A percentile compares a stretch with the other conserved stretches of the same genome.
phyloP scores from a whole-genome alignment of 92 coral and sea anemone genomes.

The Epizoanthus ramosus region DNA sequence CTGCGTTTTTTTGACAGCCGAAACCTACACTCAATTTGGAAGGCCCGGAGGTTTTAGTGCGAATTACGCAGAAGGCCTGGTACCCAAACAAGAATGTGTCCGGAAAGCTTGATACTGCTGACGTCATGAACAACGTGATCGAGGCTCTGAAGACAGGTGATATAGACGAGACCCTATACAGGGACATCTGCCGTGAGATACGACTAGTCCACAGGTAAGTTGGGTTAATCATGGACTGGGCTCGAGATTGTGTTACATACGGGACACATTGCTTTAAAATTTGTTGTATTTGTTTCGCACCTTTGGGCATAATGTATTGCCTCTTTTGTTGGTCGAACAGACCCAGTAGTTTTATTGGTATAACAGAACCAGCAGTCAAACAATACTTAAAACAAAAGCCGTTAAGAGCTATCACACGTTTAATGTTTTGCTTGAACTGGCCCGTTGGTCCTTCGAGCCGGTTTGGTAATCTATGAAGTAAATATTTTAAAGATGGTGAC shows the following conservation, averaged over 20 bases:
- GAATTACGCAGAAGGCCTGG: slow-evolving; percentile 59
- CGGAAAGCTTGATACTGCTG: slow-evolving; percentile 27
- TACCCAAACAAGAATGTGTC: slow-evolving; percentile 51
- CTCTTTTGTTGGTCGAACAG: too few relatives aligned
- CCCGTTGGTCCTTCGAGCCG: too few relatives aligned
- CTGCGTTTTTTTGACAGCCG: neutral
- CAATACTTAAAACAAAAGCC: too few relatives aligned
- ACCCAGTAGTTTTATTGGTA: too few relatives aligned
- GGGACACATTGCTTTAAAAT: too few relatives aligned
- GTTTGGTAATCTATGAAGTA: too few relatives aligned
- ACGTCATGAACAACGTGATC: slow-evolving; percentile 54
- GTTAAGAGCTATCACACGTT: too few relatives aligned
- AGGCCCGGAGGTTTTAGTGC: slow-evolving; percentile 32
- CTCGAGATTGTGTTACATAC: too few relatives aligned
- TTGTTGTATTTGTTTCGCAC: too few relatives aligned
- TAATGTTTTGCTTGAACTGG: too few relatives aligned
- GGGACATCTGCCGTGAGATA: slow-evolving; percentile 39
- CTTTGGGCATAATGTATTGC: too few relatives aligned
- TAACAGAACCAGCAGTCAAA: too few relatives aligned
- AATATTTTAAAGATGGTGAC: neutral
- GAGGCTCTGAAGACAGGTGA: slow-evolving; percentile 25
- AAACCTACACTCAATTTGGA: slow-evolving; percentile 3
- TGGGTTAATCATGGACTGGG: neutral
- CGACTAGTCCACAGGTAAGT: slow-evolving; percentile 23
- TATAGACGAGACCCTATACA: slow-evolving; percentile 13